Percentiles rank a stretch among this genome's conserved stretches.
Conservation (phyloP, 2,113 vertebrate species). For the Poicephalus meyeri region DNA sequence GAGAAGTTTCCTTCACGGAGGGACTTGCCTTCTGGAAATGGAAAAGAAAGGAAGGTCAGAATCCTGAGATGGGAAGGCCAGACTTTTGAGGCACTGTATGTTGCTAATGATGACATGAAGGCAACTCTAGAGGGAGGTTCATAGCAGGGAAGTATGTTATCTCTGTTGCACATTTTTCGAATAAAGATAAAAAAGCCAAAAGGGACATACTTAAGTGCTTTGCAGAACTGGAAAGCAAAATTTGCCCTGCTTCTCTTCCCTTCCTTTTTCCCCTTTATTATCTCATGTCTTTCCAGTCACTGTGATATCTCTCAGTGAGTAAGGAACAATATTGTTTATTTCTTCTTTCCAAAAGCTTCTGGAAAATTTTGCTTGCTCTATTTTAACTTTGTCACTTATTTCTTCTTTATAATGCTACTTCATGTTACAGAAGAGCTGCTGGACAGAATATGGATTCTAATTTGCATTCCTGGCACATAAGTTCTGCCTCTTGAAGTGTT, state of each 20-base stretch:
- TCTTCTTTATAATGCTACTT: not conserved
- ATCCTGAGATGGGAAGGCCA: not conserved
- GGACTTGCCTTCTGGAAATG: not conserved
- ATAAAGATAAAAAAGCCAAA: not conserved
- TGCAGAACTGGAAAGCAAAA: not conserved
- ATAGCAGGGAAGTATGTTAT: not conserved
- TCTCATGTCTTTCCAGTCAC: not conserved
- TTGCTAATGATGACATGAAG: not conserved
- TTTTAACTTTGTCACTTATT: not conserved
- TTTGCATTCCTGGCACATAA: not conserved
- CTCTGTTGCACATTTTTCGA: not conserved
- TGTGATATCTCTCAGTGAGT: not conserved
- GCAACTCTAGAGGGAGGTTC: not conserved
- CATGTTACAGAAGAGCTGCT: not conserved
- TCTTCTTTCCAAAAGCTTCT: not conserved
- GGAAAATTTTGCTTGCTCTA: not conserved
- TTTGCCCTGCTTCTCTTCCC: not conserved
- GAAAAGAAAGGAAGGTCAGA: not conserved
- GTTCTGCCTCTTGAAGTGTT: not conserved
- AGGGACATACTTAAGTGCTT: not conserved
- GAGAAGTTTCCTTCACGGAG: not conserved
- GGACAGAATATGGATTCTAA: not conserved
- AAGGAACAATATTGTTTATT: accelerated
- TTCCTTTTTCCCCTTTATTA: not conserved
- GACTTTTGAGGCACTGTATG: not conserved